Evolutionary conservation across 2,797 vertebrate genomes (phyloP).

Genomic region (Nannoperca australis): DNA sequence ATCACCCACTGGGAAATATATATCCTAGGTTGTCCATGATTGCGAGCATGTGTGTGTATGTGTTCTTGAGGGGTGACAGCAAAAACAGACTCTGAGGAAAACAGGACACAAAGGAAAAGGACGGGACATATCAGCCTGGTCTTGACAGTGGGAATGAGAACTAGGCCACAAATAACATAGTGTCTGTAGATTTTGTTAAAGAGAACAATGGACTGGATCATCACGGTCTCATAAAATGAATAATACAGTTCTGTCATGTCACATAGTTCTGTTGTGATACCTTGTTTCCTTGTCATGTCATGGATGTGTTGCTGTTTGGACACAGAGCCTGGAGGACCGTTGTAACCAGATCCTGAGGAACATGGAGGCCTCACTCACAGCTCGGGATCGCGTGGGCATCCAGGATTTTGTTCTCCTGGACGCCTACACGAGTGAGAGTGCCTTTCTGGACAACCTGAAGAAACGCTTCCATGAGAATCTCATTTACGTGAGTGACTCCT

Average conservation of each 20-base stretch:
- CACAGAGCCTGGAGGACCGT: conserved; percentile 87
- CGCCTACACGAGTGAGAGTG: conserved; percentile 91
- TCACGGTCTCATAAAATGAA: neutral
- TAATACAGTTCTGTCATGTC: neutral
- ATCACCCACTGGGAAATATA: conserved; percentile 39
- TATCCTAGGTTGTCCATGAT: conserved; percentile 8
- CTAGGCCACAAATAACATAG: conserved; percentile 5
- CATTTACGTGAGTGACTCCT: conserved; percentile 91
- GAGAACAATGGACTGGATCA: neutral
- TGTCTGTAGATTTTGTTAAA: conserved; percentile 1
- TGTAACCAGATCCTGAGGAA: conserved; percentile 85
- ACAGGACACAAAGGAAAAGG: conserved; percentile 51
- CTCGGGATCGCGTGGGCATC: conserved; percentile 94
- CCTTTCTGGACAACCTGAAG: conserved; percentile 94
- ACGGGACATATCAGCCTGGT: neutral
- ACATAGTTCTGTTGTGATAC: neutral
- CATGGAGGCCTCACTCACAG: conserved; percentile 94
- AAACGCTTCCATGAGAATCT: conserved; percentile 96
- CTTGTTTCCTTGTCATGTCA: neutral
- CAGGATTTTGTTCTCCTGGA: conserved; percentile 97
- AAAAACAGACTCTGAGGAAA: conserved; percentile 48
- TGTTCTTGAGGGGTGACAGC: conserved; percentile 16
- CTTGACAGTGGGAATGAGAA: conserved; percentile 5
- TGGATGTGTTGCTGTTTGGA: conserved; percentile 30
- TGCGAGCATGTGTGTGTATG: conserved; percentile 32